phyloP scores from a whole-genome alignment of 2,797 vertebrate species.

The Macrochelys suwanniensis region DNA sequence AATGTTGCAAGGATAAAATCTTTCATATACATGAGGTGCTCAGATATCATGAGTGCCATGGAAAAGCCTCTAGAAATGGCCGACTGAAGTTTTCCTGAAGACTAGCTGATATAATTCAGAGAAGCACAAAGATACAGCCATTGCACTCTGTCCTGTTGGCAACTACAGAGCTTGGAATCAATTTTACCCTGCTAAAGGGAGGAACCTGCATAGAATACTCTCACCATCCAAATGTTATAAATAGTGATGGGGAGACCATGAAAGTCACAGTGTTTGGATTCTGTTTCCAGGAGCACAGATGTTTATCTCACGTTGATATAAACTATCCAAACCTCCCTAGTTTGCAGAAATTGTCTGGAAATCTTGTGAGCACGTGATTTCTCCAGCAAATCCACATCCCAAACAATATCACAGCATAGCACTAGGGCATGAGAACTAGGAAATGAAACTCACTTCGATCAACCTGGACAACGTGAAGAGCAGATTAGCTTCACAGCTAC shows the following conservation, averaged over 20 bases:
- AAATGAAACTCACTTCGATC: slow-evolving; percentile 29
- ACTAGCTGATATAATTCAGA: background rate
- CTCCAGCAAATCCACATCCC: background rate
- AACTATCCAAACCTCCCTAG: accelerated
- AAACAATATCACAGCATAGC: background rate
- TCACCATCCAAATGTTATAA: background rate
- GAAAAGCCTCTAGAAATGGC: background rate
- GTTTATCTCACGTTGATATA: background rate
- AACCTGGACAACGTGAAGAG: background rate
- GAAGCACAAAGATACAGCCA: background rate
- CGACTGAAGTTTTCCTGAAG: background rate
- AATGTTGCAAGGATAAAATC: background rate
- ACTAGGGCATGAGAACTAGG: background rate
- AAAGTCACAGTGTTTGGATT: background rate
- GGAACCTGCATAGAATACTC: background rate
- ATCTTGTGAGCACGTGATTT: background rate
- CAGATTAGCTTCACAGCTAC: slow-evolving; percentile 31
- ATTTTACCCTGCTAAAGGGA: background rate
- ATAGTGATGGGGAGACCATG: background rate
- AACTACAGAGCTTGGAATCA: background rate
- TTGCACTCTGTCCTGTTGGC: background rate
- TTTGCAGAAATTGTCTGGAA: background rate
- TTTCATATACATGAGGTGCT: background rate
- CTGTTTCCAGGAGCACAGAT: background rate
- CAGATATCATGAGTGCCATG: background rate